Base-by-base conservation (phyloP, 2,888 invertebrate genomes). In the Anagyrus pseudococci region DNA sequence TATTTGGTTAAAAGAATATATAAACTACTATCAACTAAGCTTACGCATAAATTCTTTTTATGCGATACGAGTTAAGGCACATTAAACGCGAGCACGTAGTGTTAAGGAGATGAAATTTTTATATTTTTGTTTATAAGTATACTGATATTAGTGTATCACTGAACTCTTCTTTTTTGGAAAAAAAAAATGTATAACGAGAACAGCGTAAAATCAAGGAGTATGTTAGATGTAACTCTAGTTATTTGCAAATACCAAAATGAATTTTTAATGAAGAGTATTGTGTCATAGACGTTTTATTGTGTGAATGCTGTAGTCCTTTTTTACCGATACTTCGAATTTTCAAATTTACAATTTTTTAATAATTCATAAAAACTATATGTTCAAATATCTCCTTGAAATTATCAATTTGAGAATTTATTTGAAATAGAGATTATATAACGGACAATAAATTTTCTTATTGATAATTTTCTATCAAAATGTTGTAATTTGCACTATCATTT, bases 21-120 rank as follows among this genome's bases (percentile, higher is more conserved):
- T 58, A 67, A 56, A 58, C 41, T 56, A 49, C 46, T 49, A 66
- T 48, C 50, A 63, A 61, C 44, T 62, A 58, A 57, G 75, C 74
- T 77, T 77, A 70, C 63, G 71, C 70, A 71, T 62, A 41, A 61
- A 72, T 69, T 67, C 68, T 72, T 71, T 72, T 77, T 71, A 68
- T 73, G 72, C 69, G 71, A 71, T 70, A 72, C 70, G 68, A 71
- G 50, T 66, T 67, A 64, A 68, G 67, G 67, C 63, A 58, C 49
- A 62, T 55, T 40, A 62, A 62, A 61, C 67, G 63, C 63, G 64
- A 67, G 48, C 56, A 54, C 40, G 22, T 62, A 66, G 53, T 10
- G 22, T 62, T 62, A 58, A 66, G 62, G 17, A 59, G 59, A 57
- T 56, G 58, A 62, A 66, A 66, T 56, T 62, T 62, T 66, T 63